phyloP scores from a whole-genome alignment of 2,888 invertebrate genomes.

The Aphidoletes aphidimyza region DNA sequence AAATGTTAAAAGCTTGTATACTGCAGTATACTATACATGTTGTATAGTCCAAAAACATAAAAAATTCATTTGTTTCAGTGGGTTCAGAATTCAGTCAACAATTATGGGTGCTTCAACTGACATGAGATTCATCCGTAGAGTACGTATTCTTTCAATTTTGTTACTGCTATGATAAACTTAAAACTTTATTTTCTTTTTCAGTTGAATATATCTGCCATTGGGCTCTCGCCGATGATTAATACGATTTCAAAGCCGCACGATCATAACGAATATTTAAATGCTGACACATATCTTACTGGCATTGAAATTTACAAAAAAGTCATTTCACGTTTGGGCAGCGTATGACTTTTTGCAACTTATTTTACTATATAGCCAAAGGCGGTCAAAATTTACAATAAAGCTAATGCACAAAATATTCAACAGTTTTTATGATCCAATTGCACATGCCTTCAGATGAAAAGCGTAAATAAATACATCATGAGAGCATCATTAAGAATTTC shows the following conservation, averaged over 20 bases:
- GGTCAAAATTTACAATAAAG: too few relatives aligned
- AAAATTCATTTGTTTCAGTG: too few relatives aligned
- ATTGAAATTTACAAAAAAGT: slow-evolving; percentile 75
- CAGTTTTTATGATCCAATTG: too few relatives aligned
- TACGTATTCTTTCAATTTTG: slow-evolving; percentile 59
- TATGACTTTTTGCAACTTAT: too few relatives aligned
- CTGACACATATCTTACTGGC: slow-evolving; percentile 81
- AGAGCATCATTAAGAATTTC: too few relatives aligned
- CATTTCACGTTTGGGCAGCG: slow-evolving; percentile 18
- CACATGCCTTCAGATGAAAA: too few relatives aligned
- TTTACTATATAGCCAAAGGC: too few relatives aligned
- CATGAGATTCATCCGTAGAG: slow-evolving; percentile 75
- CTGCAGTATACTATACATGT: too few relatives aligned
- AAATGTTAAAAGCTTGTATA: too few relatives aligned
- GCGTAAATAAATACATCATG: too few relatives aligned
- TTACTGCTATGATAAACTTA: not conserved
- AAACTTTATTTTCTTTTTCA: slow-evolving; percentile 60
- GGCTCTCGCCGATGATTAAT: slow-evolving; percentile 90
- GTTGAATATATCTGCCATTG: slow-evolving; percentile 83
- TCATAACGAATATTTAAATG: slow-evolving; percentile 87
- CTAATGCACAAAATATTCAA: too few relatives aligned
- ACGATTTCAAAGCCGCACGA: slow-evolving; percentile 90
- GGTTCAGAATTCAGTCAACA: slow-evolving; percentile 66
- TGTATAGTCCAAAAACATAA: too few relatives aligned
- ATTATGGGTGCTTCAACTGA: slow-evolving; percentile 85